These are phyloP conservation scores for Lochmaea crataegi DNA, from an alignment of 2,888 invertebrate genomes.

Conservation along the genomic window DNA sequence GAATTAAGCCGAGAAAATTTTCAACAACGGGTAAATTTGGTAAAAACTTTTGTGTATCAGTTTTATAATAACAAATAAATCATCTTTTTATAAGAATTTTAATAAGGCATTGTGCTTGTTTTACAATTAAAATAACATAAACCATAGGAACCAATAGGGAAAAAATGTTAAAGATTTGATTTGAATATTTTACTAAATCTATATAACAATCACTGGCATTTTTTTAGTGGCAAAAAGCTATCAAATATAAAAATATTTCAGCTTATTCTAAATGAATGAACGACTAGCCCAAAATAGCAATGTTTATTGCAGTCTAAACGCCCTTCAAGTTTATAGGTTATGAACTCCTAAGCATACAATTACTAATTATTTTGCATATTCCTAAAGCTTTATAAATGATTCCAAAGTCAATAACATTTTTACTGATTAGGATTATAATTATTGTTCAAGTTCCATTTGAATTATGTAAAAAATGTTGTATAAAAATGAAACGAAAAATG, in stretches of 20 bases:
- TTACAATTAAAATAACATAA: constrained; percentile 31
- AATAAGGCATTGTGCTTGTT: constrained; percentile 36
- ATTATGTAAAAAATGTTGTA: not conserved
- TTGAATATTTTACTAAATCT: constrained; percentile 22
- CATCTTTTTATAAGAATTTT: constrained; percentile 16
- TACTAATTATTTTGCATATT: constrained; percentile 3
- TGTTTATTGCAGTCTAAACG: constrained; percentile 29
- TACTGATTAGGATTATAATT: not conserved
- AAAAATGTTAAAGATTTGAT: not conserved
- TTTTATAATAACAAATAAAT: not conserved
- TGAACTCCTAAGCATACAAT: constrained; percentile 3
- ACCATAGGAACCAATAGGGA: constrained; percentile 18
- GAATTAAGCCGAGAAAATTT: too few species aligned
- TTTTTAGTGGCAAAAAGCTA: constrained; percentile 30
- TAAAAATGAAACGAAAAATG: too few species aligned
- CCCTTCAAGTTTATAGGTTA: constrained; percentile 6
- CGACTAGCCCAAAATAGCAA: constrained; percentile 33
- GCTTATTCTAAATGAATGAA: constrained; percentile 19
- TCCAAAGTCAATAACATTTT: not conserved
- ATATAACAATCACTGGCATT: constrained; percentile 34
- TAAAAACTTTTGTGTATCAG: too few species aligned
- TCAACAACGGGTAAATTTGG: too few species aligned
- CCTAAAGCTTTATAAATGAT: constrained; percentile 11
- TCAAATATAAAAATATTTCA: constrained; percentile 31
- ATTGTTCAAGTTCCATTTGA: not conserved